Conservation (phyloP, 2,797 vertebrate genomes). For the Cirrhinus molitorella region DNA sequence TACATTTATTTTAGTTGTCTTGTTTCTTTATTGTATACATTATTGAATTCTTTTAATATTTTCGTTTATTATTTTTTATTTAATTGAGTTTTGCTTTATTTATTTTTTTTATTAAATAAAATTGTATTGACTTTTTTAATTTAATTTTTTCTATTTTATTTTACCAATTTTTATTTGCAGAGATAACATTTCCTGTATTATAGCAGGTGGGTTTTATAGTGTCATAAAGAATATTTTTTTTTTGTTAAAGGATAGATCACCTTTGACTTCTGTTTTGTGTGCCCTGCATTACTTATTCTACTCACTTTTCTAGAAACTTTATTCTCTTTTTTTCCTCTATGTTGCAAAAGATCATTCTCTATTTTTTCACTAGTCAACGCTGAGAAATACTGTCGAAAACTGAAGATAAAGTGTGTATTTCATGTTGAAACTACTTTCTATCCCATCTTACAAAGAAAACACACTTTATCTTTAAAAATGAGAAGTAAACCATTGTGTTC, state of each 20-base stretch:
- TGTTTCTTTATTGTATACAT: too few relatives aligned
- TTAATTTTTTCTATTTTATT: too few relatives aligned
- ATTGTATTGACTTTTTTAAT: too few relatives aligned
- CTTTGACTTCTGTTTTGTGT: not conserved
- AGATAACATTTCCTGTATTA: not conserved
- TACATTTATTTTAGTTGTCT: too few relatives aligned
- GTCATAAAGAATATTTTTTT: not conserved
- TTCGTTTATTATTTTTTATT: too few relatives aligned
- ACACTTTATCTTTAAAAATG: not conserved
- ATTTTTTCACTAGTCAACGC: not conserved
- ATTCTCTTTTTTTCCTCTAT: not conserved
- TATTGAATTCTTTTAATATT: too few relatives aligned
- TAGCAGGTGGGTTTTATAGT: not conserved
- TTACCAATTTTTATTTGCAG: not conserved
- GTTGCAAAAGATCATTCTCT: slow-evolving; percentile 33
- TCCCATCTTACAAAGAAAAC: too few relatives aligned
- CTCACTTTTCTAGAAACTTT: not conserved
- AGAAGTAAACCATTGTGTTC: not conserved
- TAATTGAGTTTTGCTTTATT: too few relatives aligned
- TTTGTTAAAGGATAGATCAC: not conserved
- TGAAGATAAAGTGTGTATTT: not conserved
- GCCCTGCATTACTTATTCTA: not conserved
- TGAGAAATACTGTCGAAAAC: slow-evolving; percentile 24
- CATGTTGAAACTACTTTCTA: not conserved
- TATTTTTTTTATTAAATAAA: too few relatives aligned